A percentile compares a stretch with the other conserved stretches of the same genome.
Evolutionary conservation across 1,140 invertebrate genomes (phyloP).

Genomic region (Laupala kohalensis): DNA sequence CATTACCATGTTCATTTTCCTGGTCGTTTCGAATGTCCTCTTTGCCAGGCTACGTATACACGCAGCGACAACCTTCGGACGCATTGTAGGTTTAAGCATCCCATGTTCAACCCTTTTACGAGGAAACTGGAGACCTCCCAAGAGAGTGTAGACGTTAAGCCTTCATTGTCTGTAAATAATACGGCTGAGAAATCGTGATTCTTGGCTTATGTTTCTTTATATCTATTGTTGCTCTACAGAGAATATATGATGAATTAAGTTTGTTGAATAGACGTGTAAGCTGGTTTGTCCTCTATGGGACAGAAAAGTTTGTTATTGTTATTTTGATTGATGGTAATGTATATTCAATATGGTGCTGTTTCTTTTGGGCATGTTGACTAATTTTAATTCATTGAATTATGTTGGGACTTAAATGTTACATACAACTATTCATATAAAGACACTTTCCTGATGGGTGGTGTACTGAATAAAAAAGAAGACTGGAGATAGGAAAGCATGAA

Average conservation of each 20-base stretch:
- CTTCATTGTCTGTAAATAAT: not conserved
- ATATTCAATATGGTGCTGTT: not conserved
- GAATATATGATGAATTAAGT: not conserved
- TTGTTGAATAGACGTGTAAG: not conserved
- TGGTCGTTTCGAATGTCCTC: constrained; percentile 72
- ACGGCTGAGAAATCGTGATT: not conserved
- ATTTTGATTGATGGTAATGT: not conserved
- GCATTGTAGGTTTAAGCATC: constrained; percentile 80
- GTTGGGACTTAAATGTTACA: not conserved
- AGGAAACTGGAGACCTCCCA: constrained; percentile 51
- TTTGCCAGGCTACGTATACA: constrained; percentile 74
- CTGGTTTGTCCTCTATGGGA: not conserved
- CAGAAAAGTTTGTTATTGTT: not conserved
- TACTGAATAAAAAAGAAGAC: not conserved
- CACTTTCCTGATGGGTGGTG: not conserved
- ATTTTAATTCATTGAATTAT: not conserved
- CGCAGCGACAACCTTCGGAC: constrained; percentile 76
- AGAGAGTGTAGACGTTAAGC: not conserved
- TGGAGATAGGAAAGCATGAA: not conserved
- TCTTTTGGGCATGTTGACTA: not conserved
- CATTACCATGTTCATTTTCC: constrained; percentile 83
- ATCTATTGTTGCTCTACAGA: not conserved
- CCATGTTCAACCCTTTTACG: constrained; percentile 61
- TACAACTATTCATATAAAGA: not conserved
- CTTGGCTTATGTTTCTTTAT: not conserved